Evolutionary conservation across 2,113 vertebrate genomes (phyloP), one percentile per base, ranked within the genome.

Genomic region (Malurus alboscapulatus): DNA sequence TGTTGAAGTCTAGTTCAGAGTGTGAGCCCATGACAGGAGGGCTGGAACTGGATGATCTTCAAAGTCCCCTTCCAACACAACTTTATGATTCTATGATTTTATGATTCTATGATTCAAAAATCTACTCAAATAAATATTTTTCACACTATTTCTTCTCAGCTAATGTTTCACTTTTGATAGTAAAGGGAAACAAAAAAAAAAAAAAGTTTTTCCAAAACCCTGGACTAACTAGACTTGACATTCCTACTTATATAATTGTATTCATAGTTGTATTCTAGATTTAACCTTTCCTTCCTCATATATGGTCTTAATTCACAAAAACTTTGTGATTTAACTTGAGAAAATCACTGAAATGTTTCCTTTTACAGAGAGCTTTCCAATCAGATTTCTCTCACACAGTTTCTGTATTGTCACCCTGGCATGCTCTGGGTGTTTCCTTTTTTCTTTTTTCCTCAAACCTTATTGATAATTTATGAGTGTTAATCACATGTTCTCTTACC

Each of bases 11-110:
- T 36, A 42, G 14, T 42, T 38, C 38, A 38, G 38, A 38, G 38
- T 38, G 38, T 38, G 38, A 38, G 38, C 6, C 24, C 10, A 34
- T 0, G 1, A 16, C n/a, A 47, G 16, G 3, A 18, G 1, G 3
- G 1, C 12, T 63, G 25, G 17, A 34, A 36, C 6, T 18, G 26
- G 26, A 27, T 16, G 6, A 36, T 44, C 36, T 27, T 38, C 36
- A 44, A 44, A 7, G 17, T 50, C 18, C 7, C 5, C 12, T 57
- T 72, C 30, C 44, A 16, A 57, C n/a, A 30, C 4, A 57, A 25
- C 48, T 57, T 15, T 29, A 9, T 34, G 57, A 59, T 36, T 25
- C 34, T 36, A 40, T 26, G 14, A 51, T 42, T 36, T 14, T 62
- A 69, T 16, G 18, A 44, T 45, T 54, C 21, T 32, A 9, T 26